Conservation (phyloP, 2,888 invertebrate species). For the Pammene fasciana region DNA sequence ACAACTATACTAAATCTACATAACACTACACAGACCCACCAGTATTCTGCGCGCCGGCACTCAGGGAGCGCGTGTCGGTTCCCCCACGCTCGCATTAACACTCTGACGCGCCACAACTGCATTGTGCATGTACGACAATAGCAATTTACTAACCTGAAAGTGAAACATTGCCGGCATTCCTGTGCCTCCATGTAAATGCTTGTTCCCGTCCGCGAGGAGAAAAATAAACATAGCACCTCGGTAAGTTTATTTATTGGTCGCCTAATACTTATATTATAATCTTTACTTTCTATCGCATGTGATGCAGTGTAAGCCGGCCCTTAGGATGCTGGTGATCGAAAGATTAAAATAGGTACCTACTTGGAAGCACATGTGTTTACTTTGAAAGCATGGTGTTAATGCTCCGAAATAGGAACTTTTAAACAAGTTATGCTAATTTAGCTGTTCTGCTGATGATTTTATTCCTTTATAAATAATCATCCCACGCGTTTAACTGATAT, state of each 20-base stretch:
- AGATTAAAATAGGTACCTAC: slow-evolving; percentile 27
- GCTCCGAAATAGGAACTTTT: slow-evolving; percentile 43
- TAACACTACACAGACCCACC: slow-evolving; percentile 31
- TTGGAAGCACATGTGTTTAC: slow-evolving; percentile 30
- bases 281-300: slow-evolving; percentile 51
- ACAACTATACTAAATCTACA: slow-evolving; percentile 15
- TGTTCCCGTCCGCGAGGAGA: slow-evolving; percentile 65
- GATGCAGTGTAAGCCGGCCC: slow-evolving; percentile 41
- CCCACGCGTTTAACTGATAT: slow-evolving; percentile 27
- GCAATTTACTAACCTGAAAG: slow-evolving; percentile 37
- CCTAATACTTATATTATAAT: slow-evolving; percentile 47
- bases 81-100: background rate
- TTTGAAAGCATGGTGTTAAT: slow-evolving; percentile 18
- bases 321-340: slow-evolving; percentile 46
- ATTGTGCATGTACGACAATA: slow-evolving; percentile 51
- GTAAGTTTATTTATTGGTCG: slow-evolving; percentile 70
- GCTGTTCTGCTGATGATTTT: slow-evolving; percentile 44
- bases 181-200: slow-evolving; percentile 59
- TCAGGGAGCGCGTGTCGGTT: slow-evolving; percentile 58
- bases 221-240: slow-evolving; percentile 77
- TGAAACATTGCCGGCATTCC: slow-evolving; percentile 47
- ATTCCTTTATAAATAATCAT: slow-evolving; percentile 34
- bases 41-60: slow-evolving; percentile 71
- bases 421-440: slow-evolving; percentile 50
- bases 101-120: slow-evolving; percentile 56